Conservation (phyloP, 2,888 invertebrate genomes). For the Taphrorychus bicolor region DNA sequence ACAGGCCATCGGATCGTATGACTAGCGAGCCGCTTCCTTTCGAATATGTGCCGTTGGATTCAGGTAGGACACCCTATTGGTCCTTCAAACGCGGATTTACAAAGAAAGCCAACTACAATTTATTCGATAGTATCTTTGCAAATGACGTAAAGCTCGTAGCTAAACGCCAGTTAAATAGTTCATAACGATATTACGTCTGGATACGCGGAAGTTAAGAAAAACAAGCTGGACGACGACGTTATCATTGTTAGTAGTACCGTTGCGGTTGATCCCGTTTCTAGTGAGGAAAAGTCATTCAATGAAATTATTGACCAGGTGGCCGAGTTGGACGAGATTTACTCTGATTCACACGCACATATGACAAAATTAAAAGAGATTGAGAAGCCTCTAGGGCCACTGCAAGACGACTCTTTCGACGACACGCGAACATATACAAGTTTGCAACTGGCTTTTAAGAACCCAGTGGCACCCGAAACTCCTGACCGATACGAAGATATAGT, state of each 20-base stretch:
- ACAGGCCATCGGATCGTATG: slow-evolving; percentile 84
- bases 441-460: slow-evolving; percentile 86
- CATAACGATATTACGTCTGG: slow-evolving; percentile 56
- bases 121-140: slow-evolving; percentile 63
- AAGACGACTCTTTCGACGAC: slow-evolving; percentile 71
- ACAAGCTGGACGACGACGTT: slow-evolving; percentile 45
- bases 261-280: too few species aligned
- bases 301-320: slow-evolving; percentile 80
- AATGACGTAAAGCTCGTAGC: slow-evolving; percentile 57
- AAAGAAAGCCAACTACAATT: slow-evolving; percentile 71
- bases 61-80: slow-evolving; percentile 82
- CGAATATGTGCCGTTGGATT: slow-evolving; percentile 80
- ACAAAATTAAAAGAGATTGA: slow-evolving; percentile 40
- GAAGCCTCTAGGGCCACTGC: slow-evolving; percentile 28
- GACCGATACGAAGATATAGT: slow-evolving; percentile 21
- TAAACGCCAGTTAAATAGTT: slow-evolving; percentile 29
- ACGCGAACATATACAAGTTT: slow-evolving; percentile 83
- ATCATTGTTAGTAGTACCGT: slow-evolving; percentile 16
- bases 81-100: slow-evolving; percentile 67
- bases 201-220: slow-evolving; percentile 43
- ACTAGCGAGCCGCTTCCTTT: slow-evolving; percentile 85
- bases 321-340: slow-evolving; percentile 82
- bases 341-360: slow-evolving; percentile 72
- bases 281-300: slow-evolving; percentile 71
- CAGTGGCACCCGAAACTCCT: slow-evolving; percentile 56